Conservation (phyloP, 2,113 vertebrate species). For the Coracopsis vasa region DNA sequence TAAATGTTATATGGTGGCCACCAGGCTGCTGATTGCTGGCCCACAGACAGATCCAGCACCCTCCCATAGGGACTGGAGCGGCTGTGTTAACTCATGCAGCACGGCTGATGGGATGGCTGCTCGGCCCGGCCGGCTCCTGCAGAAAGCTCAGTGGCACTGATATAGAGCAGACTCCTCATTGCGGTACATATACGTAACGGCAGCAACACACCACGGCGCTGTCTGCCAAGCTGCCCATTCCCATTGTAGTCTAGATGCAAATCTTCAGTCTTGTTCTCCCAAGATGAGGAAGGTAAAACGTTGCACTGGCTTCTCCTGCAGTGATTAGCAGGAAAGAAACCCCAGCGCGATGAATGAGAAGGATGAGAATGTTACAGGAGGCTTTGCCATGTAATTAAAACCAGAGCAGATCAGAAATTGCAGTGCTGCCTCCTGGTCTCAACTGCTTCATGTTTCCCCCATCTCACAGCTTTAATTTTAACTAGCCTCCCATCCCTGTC, state of each 20-base stretch:
- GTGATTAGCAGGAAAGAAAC: not conserved
- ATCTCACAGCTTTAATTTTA: not conserved
- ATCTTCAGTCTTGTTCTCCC: not conserved
- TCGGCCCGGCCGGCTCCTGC: accelerated
- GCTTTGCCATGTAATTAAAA: slow-evolving; percentile 25
- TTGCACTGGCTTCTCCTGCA: accelerated
- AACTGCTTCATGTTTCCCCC: not conserved
- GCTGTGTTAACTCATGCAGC: not conserved
- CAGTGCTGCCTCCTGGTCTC: not conserved
- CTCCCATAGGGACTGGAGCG: accelerated
- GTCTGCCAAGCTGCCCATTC: not conserved
- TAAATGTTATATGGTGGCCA: not conserved
- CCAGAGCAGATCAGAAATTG: not conserved
- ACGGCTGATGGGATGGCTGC: not conserved
- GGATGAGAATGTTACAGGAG: not conserved
- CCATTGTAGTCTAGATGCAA: accelerated
- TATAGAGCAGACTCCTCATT: not conserved
- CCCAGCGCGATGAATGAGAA: not conserved
- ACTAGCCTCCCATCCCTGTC: not conserved
- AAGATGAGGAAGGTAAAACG: not conserved
- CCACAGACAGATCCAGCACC: not conserved
- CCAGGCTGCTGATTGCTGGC: not conserved
- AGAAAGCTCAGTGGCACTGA: not conserved
- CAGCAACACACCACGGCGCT: not conserved
- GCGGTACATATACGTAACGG: accelerated